Evolutionary conservation across 1,140 invertebrate genomes (phyloP), one percentile per base, ranked within the genome.

Genomic region (Trichogramma pretiosum): DNA sequence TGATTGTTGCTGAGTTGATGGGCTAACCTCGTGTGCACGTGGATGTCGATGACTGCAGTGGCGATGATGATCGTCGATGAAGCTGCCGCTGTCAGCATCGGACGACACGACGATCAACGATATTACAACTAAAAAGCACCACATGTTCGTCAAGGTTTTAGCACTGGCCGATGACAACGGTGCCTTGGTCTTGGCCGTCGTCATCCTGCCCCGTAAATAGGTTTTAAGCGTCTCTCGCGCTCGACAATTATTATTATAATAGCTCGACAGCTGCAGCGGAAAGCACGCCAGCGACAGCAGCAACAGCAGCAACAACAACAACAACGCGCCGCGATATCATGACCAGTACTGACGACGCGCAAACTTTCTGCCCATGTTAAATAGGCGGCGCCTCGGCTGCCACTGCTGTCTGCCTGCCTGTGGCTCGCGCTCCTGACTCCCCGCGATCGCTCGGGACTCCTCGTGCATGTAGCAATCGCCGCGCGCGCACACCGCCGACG

Each of bases 31-130:
- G 56, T 77, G 61, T 13, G 66, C 60, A 34, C 64, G 65, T 13
- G 75, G 75, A 62, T 76, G 72, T 42, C 68, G 64, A 54, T 77
- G 75, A 49, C 54, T 72, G 64, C 75, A 77, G 35, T 72, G 67
- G 17, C 64, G 63, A 45, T 72, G 67, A 46, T 65, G 52, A 67
- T 56, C 38, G 58, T 55, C 56, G 59, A 59, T 56, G 55, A 54
- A 46, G 58, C 54, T 38, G 52, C 50, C 37, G 62, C 55, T 28
- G 53, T 65, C 56, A 63, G 62, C 66, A 67, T 61, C n/a, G n/a
- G 24, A 28, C 5, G 24, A 53, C 40, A 48, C 46, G 19, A 32
- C 39, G 43, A 24, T 32, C 14, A n/a, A n/a, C n/a, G n/a, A n/a
- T n/a, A n/a, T n/a, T n/a, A n/a, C n/a, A n/a, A n/a, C n/a, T n/a